Base-by-base conservation (phyloP, 2,888 invertebrate genomes). In the Drosophila paramelanica region DNA sequence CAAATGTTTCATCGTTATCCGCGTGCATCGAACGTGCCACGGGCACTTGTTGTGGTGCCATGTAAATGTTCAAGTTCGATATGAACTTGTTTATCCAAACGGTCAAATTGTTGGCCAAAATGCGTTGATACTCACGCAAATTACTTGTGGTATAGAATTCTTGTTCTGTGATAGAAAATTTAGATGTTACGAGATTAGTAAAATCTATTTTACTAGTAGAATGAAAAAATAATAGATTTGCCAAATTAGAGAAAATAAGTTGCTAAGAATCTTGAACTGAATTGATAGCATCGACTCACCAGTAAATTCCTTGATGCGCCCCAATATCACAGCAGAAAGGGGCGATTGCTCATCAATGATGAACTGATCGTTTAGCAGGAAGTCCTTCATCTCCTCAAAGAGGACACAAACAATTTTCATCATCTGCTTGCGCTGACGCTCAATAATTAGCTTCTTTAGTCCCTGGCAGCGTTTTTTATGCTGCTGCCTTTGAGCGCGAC, bases 1-100 rank as follows among this genome's bases (percentile, higher is more conserved):
- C 79, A 68, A 89, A 89, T 25, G 85, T 67, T 43, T 85, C 81
- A 3, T 79, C 75, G 7, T 80, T 75, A 31, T 74, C 71, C 0
- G 49, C 68, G 31, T 77, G 73, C 71, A 85, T 73, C 14, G 74
- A 27, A 1, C 57, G 60, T 5, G 47, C 50, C 8, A 67, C 71
- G 3, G 67, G 70, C 38, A 65, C 42, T 20, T 73, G 67, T 53
- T 72, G 80, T 5, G 69, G 79, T 3, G 81, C 74, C 70, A 86
- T 67, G 45, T 81, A 85, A 42, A 92, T 91, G 43, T 91, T 92
- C 53, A 91, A 77, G 74, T 90, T 91, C 8, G 89, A 87, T 45
- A 90, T 89, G 46, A 92, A 91, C 64, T 91, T 90, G 58, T 90
- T 90, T 25, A 92, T 91, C 92, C 92, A 92, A 59, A 90, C 87